Conservation (phyloP, 2,797 vertebrate genomes). For the Semotilus atromaculatus region DNA sequence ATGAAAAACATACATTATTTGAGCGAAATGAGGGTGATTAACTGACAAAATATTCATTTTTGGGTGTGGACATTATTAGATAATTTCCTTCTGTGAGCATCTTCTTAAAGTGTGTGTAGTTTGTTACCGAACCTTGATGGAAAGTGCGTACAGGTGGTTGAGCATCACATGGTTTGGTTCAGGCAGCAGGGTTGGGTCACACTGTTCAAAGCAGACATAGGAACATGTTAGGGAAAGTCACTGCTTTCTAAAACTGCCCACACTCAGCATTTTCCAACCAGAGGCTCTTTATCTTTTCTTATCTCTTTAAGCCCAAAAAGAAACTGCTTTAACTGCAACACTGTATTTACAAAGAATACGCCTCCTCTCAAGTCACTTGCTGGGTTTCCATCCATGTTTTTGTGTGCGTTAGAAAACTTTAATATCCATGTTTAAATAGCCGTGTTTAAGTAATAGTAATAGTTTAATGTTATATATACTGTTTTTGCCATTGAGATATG, state of each 20-base stretch:
- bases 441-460: neutral
- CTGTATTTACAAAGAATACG: neutral
- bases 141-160: slow-evolving; percentile 96
- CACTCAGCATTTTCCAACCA: slow-evolving; percentile 13
- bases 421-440: neutral
- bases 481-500: too few relatives aligned
- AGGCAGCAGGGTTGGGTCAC: slow-evolving; percentile 94
- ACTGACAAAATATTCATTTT: neutral
- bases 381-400: neutral
- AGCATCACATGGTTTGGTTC: slow-evolving; percentile 99
- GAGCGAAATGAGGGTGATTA: neutral
- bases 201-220: slow-evolving; percentile 74
- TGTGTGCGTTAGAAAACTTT: neutral
- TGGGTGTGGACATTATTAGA: neutral
- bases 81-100: neutral
- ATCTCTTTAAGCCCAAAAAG: slow-evolving; percentile 17
- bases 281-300: slow-evolving; percentile 23
- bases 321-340: neutral
- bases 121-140: slow-evolving; percentile 86
- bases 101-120: neutral
- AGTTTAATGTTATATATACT: neutral
- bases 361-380: neutral
- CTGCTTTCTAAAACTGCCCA: neutral
- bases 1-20: neutral
- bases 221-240: neutral